Evolutionary conservation across 2,797 vertebrate species (phyloP), one percentile per base, ranked within the genome.

Genomic region (Gymnopithys bicolor): DNA sequence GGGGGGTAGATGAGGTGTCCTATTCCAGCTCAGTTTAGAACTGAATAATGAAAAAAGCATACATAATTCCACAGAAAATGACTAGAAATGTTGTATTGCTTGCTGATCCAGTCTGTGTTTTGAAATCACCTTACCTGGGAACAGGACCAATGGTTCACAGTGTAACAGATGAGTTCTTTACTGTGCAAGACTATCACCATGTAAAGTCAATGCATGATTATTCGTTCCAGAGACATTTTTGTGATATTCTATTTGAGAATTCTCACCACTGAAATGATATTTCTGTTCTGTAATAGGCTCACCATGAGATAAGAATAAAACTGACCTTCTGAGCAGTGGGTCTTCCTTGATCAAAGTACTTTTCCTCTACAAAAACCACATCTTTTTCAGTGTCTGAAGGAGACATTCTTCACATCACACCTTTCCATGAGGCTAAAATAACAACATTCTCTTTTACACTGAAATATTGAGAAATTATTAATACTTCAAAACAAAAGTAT

Each of bases 1-100:
- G 6, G 8, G 1, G 4, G 3, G 16, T 0, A 0, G 27, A 18
- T 7, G 6, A 1, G 0, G 1, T 37, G 19, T 66, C 51, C 69
- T 71, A 55, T 60, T 79, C 22, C 33, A 52, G 33, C 18, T 82
- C 13, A 41, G 32, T 92, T 89, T 74, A 67, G 41, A 92, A 80
- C 7, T 51, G 18, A 88, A 30, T 82, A 51, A 74, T 35, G 13
- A 78, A 85, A 74, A 68, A 68, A 89, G 19, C 22, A 82, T 7
- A 48, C 10, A 32, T 80, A 7, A 45, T 48, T 58, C 32, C 51
- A 68, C 21, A 89, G 21, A 87, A 87, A 53, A 81, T 30, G 37
- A 55, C 28, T 48, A 66, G 46, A 58, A 51, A 48, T 37, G 8
- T 60, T 64, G n/a, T 71, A 13, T 9, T 80, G 25, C 78, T 84